Evolutionary conservation across 2,113 vertebrate species (phyloP), one percentile per base, ranked within the genome.

Genomic region (Pelobates fuscus): DNA sequence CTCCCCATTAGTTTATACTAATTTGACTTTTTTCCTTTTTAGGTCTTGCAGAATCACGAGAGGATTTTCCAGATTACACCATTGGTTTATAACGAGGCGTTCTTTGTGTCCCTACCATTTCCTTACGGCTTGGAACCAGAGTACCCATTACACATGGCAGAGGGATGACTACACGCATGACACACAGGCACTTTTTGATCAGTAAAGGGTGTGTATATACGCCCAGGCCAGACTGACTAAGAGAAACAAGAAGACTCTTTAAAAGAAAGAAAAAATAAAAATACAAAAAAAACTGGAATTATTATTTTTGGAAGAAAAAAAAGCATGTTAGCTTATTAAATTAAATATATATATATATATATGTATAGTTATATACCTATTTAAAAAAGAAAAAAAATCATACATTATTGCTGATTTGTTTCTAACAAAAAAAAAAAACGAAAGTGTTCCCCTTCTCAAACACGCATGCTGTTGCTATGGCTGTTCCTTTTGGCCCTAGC

Each of bases 321-420:
- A 75, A 75, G 72, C 72, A 75, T 75, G 72, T 75, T 75, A 29
- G 72, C 72, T 75, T 75, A 64, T 65, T 65, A 74, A 75, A 67
- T 75, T 75, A 67, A 59, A 75, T 46, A 66, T 71, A 44, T 63
- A 71, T 73, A 72, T 72, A 72, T 55, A 60, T 67, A 75, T 75
- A 75, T 75, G 72, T 75, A 75, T 75, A 75, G 72, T 75, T 75
- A 58, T 75, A 75, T 75, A 67, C 63, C 72, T 75, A 75, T 75
- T 75, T 75, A 75, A 75, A 60, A 37, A 64, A 64, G 37, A 55
- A 20, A 25, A 70, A 59, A 46, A 59, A 29, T 2, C 25, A 43
- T 59, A 30, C 64, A 65, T 37, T 49, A 43, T 67, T 55, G 44
- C 14, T 26, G 70, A 20, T 57, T n/a, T n/a, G n/a, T n/a, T 58